phyloP scores from a whole-genome alignment of 2,888 invertebrate species.

The Cetonia aurata region DNA sequence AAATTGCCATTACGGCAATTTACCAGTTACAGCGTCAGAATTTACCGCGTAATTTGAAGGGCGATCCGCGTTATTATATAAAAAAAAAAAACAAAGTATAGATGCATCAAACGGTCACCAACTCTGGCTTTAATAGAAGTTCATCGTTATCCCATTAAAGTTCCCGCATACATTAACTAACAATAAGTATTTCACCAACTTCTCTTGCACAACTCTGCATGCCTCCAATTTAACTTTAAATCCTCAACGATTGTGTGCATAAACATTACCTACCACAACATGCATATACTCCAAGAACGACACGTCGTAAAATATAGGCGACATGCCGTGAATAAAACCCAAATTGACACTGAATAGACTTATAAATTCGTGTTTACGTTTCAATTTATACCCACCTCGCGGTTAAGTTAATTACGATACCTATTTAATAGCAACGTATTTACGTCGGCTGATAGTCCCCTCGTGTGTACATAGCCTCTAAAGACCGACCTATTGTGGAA shows the following conservation, averaged over 20 bases:
- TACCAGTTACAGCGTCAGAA: too few relatives aligned
- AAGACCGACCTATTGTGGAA: neutral
- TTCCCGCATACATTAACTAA: too few relatives aligned
- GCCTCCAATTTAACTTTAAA: neutral
- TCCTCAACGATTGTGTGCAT: slow-evolving; percentile 9
- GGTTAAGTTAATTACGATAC: slow-evolving; percentile 42
- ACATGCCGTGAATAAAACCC: slow-evolving; percentile 45
- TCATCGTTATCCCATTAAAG: too few relatives aligned
- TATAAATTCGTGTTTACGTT: slow-evolving; percentile 51
- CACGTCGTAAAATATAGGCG: slow-evolving; percentile 11
- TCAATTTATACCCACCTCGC: slow-evolving; percentile 47
- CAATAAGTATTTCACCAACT: too few relatives aligned
- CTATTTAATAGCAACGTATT: slow-evolving; percentile 28
- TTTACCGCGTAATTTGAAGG: too few relatives aligned
- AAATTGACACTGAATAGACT: slow-evolving; percentile 50
- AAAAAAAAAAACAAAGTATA: too few relatives aligned
- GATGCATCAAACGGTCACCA: too few relatives aligned
- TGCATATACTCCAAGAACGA: slow-evolving; percentile 6
- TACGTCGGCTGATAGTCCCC: slow-evolving; percentile 11
- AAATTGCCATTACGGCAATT: too few relatives aligned
- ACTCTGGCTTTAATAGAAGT: neutral
- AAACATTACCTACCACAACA: neutral
- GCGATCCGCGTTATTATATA: too few relatives aligned
- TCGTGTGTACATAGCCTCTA: neutral
- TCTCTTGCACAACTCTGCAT: too few relatives aligned